Evolutionary conservation across 2,888 invertebrate species (phyloP).

Genomic region (Fabriciana adippe): DNA sequence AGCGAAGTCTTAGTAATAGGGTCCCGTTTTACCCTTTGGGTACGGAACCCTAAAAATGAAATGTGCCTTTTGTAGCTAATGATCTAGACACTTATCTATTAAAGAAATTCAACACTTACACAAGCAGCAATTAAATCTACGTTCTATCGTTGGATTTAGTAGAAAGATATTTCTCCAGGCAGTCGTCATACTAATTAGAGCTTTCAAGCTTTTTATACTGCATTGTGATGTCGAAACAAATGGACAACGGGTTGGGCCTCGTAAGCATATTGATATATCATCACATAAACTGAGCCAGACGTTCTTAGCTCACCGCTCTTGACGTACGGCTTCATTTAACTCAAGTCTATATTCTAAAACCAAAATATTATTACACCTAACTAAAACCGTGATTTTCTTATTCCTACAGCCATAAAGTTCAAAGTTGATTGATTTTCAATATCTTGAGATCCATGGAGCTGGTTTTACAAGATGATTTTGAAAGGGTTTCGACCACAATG

Average conservation of each 20-base stretch:
- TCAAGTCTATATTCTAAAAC: slow-evolving; percentile 71
- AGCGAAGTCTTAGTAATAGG: no score
- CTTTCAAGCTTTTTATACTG: slow-evolving; percentile 34
- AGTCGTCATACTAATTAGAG: slow-evolving; percentile 42
- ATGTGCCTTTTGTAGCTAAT: no score
- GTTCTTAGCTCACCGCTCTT: slow-evolving; percentile 70
- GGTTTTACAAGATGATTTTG: slow-evolving; percentile 52
- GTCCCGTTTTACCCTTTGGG: no score
- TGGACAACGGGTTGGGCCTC: slow-evolving; percentile 60
- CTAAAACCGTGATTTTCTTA: slow-evolving; percentile 30
- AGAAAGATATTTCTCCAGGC: slow-evolving; percentile 21
- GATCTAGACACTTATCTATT: no score
- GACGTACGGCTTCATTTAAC: slow-evolving; percentile 80
- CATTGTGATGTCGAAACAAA: slow-evolving; percentile 51
- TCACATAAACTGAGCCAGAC: slow-evolving; percentile 73
- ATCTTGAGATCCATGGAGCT: slow-evolving; percentile 14
- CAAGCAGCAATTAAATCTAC: neutral
- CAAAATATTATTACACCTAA: slow-evolving; percentile 40
- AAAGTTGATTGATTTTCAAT: slow-evolving; percentile 34
- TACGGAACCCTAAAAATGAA: no score
- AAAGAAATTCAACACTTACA: no score
- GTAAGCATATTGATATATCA: slow-evolving; percentile 81
- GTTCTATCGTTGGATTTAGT: slow-evolving; percentile 1
- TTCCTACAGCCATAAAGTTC: slow-evolving; percentile 35
- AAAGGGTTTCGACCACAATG: slow-evolving; percentile 70